Evolutionary conservation across 2,113 vertebrate species (phyloP).

Genomic region (Macquaria ambigua): DNA sequence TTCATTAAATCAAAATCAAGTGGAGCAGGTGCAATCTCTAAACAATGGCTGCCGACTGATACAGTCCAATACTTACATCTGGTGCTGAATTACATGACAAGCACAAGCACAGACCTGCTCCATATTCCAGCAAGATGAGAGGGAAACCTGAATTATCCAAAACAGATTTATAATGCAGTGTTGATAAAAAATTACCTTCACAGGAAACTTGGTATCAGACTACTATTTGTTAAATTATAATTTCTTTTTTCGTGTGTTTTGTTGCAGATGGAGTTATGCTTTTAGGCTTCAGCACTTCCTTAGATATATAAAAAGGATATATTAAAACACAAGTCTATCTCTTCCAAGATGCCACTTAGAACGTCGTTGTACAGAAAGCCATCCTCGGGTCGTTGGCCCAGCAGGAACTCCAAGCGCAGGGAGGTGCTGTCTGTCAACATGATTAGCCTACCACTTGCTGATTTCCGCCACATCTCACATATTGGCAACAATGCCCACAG

Average conservation of each 20-base stretch:
- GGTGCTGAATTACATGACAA: conserved; percentile 43
- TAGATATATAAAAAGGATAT: conserved; percentile 18
- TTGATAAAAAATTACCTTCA: not conserved
- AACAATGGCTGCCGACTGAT: conserved; percentile 51
- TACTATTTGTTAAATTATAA: conserved; percentile 14
- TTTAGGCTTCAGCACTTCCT: conserved; percentile 30
- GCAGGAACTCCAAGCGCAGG: conserved; percentile 64
- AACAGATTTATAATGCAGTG: conserved; percentile 1
- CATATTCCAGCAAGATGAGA: conserved; percentile 18
- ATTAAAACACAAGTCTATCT: not conserved
- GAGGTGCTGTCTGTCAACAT: conserved; percentile 83
- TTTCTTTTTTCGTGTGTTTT: conserved; percentile 48
- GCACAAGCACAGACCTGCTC: conserved; percentile 25
- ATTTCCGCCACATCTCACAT: conserved; percentile 86
- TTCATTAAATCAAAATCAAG: conserved; percentile 57
- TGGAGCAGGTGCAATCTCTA: conserved; percentile 68
- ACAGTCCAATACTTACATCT: conserved; percentile 53
- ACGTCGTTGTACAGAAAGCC: conserved; percentile 74
- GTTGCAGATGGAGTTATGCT: conserved; percentile 57
- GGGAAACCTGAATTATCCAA: conserved; percentile 18
- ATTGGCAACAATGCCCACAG: conserved; percentile 72
- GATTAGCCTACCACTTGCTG: conserved; percentile 86
- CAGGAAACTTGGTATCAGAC: not conserved
- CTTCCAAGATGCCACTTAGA: conserved; percentile 79
- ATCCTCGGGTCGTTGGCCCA: conserved; percentile 67